Percentiles rank a stretch among this genome's conserved stretches.
Conservation (phyloP, 2,113 vertebrate species). For the Actinemys pallida region DNA sequence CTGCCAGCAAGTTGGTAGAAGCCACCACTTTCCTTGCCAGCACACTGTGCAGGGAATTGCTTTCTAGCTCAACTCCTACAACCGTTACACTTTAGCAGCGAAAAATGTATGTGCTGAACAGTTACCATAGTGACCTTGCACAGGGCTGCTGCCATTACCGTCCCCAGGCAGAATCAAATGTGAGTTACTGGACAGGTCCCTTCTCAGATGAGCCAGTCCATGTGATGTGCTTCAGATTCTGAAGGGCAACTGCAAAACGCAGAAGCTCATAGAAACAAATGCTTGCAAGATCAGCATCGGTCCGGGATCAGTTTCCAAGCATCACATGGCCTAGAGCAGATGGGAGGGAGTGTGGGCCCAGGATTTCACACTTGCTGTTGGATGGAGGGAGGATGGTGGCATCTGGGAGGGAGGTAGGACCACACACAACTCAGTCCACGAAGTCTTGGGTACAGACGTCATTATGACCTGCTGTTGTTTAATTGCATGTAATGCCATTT, state of each 20-base stretch:
- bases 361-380: not conserved
- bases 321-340: not conserved
- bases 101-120: not conserved
- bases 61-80: not conserved
- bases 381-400: not conserved
- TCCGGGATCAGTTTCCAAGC: not conserved
- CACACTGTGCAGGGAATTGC: not conserved
- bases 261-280: not conserved
- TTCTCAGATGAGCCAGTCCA: not conserved
- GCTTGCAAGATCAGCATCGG: rapidly evolving
- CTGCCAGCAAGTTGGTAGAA: not conserved
- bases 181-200: not conserved
- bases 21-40: not conserved
- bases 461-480: not conserved
- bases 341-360: not conserved
- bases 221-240: not conserved
- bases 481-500: not conserved
- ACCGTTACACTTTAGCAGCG: not conserved
- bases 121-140: not conserved
- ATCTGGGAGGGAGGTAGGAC: conserved; percentile 32
- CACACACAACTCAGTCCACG: not conserved
- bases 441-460: conserved; percentile 1
- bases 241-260: not conserved
- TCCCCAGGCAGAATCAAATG: not conserved
- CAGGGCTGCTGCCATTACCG: not conserved